Evolutionary conservation across 2,113 vertebrate species (phyloP), one percentile per base, ranked within the genome.

Genomic region (Symphodus melops): DNA sequence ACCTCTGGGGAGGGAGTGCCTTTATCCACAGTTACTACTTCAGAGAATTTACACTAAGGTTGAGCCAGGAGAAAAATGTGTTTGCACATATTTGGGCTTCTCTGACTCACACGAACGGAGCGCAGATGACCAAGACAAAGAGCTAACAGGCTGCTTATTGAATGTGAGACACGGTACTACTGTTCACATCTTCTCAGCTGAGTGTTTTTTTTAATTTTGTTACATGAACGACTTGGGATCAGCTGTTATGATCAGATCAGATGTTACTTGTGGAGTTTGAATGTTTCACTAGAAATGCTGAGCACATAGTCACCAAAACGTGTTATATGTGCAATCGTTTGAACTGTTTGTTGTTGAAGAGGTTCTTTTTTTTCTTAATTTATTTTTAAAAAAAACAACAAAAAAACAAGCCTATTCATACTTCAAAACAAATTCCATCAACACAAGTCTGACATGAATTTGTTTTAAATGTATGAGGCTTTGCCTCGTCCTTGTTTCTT

Each of bases 1-100:
- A 39, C 84, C 61, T 51, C 76, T 33, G 37, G 63, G 60, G 17
- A 41, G 73, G 74, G 76, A 67, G 48, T 68, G 63, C 84, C 78
- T 78, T 86, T 73, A 54, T 58, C 73, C 25, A 33, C 51, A 51
- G 33, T 17, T 60, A 1, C 79, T 96, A 93, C 81, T 86, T 89
- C 85, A 91, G 86, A 49, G 77, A 1, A 71, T 76, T 67, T 49
- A 12, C 56, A 52, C n/a, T 39, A 48, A 44, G 42, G 42, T 28
- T 14, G 1, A 55, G 11, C 23, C 54, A 33, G 54, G 48, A n/a
- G n/a, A 17, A 14, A 14, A 17, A 48, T 48, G 46, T 55, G 53
- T 42, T 19, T 7, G 14, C 69, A 55, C 39, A 37, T 1, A 3
- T 62, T 42, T 41, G 41, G 9, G 12, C 19, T 52, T 37, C 36